Evolutionary conservation across 2,888 invertebrate genomes (phyloP), one percentile per base, ranked within the genome.

Genomic region (Campoletis raptor): DNA sequence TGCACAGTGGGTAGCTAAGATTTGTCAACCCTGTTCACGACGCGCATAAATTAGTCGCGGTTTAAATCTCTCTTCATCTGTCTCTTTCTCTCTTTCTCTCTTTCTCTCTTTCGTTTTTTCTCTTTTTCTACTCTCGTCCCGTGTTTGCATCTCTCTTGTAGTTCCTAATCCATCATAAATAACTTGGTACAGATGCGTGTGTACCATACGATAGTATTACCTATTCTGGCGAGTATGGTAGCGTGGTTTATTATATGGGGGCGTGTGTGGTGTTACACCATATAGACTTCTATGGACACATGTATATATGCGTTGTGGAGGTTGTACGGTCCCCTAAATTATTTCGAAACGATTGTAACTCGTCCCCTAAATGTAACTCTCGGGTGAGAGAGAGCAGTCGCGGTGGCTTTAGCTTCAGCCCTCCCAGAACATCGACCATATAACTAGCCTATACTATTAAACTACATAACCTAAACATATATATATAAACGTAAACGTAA

Each of bases 91-190:
- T 54, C 83, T 74, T 64, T 57, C 40, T 40, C 21, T 90, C 92
- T 85, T 79, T 82, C 70, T 52, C 66, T 83, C 42, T 36, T n/a
- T 66, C 78, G 8, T 64, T 64, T 54, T 64, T 37, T 69, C 40
- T 37, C 21, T 36, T 57, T n/a, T 64, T 42, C 15, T 30, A 15
- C 30, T 15, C 30, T 24, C 15, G 24, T 15, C 15, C 15, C 30
- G 10, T 64, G 45, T 64, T 64, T 61, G 57, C 45, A 67, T 64
- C 72, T 86, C 78, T 61, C 57, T 54, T 77, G 69, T 92, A 90
- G 89, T 90, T 89, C 92, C 93, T 93, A 88, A 94, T 94, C 94
- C 93, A 93, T 93, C 94, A 93, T 94, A 94, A 94, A 94, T 94
- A 94, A 94, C 94, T 94, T 92, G 88, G 91, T 92, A 90, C 93